These are phyloP conservation scores for Diplogasteroides magnus DNA, from an alignment of 1,140 invertebrate species.

Conservation along the genomic window DNA sequence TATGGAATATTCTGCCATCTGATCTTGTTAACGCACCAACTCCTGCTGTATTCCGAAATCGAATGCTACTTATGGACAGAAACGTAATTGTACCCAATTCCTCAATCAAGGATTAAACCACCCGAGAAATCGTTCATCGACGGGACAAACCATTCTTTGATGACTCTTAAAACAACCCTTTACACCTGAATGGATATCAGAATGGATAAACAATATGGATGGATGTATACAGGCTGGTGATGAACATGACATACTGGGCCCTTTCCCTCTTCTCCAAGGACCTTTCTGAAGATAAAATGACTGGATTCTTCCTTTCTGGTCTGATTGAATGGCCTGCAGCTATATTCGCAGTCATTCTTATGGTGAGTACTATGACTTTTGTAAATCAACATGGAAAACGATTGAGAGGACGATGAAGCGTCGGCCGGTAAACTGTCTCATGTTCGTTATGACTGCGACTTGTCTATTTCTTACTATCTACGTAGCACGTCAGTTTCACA, in stretches of 20 bases:
- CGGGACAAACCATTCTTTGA: too few species aligned
- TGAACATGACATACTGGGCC: conserved; percentile 34
- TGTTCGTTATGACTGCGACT: conserved; percentile 3
- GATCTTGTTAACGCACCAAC: too few species aligned
- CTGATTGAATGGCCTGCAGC: conserved; percentile 31
- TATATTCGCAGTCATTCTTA: conserved; percentile 18
- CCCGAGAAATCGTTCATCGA: too few species aligned
- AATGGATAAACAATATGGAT: too few species aligned
- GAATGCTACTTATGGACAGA: too few species aligned
- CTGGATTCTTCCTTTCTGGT: conserved; percentile 33
- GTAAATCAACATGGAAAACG: not conserved
- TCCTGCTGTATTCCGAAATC: too few species aligned
- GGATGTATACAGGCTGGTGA: conserved; percentile 32
- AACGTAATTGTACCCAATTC: too few species aligned
- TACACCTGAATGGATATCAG: too few species aligned
- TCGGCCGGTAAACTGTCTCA: conserved; percentile 8
- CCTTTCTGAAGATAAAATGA: conserved; percentile 33
- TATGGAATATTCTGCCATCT: not conserved
- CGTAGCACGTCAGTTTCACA: conserved; percentile 7
- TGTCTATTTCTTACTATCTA: too few species aligned
- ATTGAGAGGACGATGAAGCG: conserved; percentile 17
- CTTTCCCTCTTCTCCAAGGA: conserved; percentile 35
- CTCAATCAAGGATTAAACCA: too few species aligned
- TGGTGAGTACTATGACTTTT: conserved; percentile 5
- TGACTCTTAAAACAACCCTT: too few species aligned